phyloP scores from a whole-genome alignment of 2,797 vertebrate genomes.

The Brachyrhaphis roseni region DNA sequence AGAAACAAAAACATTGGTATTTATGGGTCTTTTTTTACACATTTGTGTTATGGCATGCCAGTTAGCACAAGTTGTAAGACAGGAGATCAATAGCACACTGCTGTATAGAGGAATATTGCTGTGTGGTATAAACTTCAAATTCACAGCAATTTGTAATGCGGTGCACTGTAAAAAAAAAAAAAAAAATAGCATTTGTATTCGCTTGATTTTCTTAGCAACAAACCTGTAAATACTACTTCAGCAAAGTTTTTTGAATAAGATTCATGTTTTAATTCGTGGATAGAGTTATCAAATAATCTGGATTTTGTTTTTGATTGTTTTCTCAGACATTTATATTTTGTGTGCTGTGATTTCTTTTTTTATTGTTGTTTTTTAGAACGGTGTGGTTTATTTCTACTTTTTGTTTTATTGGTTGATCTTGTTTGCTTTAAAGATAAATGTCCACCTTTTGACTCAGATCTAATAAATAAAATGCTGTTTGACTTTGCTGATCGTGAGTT shows the following conservation, averaged over 20 bases:
- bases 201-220: conserved; percentile 59
- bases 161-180: conserved; percentile 57
- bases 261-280: conserved; percentile 56
- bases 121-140: conserved; percentile 46
- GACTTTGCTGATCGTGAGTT: conserved; percentile 32
- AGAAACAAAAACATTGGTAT: conserved; percentile 42
- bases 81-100: conserved; percentile 30
- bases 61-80: conserved; percentile 50
- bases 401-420: conserved; percentile 60
- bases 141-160: conserved; percentile 39
- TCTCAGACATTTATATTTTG: conserved; percentile 81
- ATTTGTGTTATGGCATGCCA: conserved; percentile 52
- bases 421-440: conserved; percentile 71
- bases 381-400: conserved; percentile 67
- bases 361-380: conserved; percentile 66
- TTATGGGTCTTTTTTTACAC: conserved; percentile 44
- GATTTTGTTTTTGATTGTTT: conserved; percentile 38
- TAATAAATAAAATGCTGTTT: conserved; percentile 72
- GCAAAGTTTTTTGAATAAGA: conserved; percentile 58
- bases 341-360: conserved; percentile 79
- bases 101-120: conserved; percentile 38
- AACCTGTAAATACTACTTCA: conserved; percentile 69
- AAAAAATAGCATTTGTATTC: conserved; percentile 62
- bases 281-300: conserved; percentile 59
- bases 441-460: conserved; percentile 74